Base-by-base conservation (phyloP, 2,113 vertebrate species). In the Pycnonotus jocosus region DNA sequence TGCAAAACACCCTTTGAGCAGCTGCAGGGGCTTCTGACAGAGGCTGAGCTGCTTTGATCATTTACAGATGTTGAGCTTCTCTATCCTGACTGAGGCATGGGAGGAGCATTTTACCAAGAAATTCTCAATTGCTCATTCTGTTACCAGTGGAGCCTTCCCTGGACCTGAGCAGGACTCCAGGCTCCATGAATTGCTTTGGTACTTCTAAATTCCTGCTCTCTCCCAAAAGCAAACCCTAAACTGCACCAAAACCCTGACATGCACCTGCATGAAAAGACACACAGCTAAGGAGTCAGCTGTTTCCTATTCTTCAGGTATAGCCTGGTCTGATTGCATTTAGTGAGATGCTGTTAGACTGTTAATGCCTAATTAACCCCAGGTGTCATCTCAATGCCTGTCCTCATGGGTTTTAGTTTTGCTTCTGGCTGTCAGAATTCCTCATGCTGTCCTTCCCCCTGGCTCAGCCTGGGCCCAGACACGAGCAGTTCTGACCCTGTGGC, bases 21-120 rank as follows among this genome's bases (percentile, higher is more conserved):
- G 22, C 72, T 83, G 93, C 87, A 74, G 74, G 24, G 11, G 48
- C 65, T 61, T 82, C 68, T 92, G 81, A 83, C 54, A 60, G 35
- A 50, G 28, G 16, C 70, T 50, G 81, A 73, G 79, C 62, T 60
- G 71, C 68, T 88, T 57, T 92, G 78, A 90, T 94, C 80, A 53
- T 44, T 90, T 92, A 8, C 86, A 93, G 85, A 94, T 94, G 93
- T 69, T 68, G 80, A 81, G 56, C 54, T 68, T 95, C 9, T 27
- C 45, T 7, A 48, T 73, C 25, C 11, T 12, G 38, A 70, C 3
- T n/a, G 51, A 88, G 64, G 76, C 71, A 66, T 0, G 1, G 24
- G 44, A 70, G 64, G 31, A 74, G 30, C 10, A 8, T 31, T 92
- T 70, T 42, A 70, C 72, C 51, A 17, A 51, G 50, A 90, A 71